Conservation (phyloP, 2,888 invertebrate genomes). For the Drosophila neonasuta region DNA sequence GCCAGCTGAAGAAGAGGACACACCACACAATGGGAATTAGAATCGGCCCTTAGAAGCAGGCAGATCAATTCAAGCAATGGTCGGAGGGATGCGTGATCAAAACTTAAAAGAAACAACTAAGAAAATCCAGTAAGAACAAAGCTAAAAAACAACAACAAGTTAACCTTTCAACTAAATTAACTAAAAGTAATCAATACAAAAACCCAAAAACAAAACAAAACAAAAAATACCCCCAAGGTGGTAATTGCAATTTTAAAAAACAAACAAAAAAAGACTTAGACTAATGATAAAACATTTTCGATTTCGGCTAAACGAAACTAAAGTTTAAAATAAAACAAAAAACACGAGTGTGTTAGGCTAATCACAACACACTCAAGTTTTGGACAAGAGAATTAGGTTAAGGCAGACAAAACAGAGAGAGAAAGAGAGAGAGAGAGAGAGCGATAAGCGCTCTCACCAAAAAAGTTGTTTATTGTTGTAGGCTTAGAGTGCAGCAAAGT, state of each 20-base stretch:
- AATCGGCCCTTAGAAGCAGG: conserved; percentile 56
- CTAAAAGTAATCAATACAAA: conserved; percentile 41
- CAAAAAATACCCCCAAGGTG: conserved; percentile 24
- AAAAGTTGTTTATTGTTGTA: conserved; percentile 66
- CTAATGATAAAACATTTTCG: conserved; percentile 57
- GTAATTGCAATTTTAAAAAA: conserved; percentile 40
- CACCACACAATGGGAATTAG: conserved; percentile 45
- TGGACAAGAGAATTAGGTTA: no score
- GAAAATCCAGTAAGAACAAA: conserved; percentile 25
- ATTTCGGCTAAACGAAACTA: conserved; percentile 51
- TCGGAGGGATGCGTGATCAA: conserved; percentile 82
- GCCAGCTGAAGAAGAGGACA: conserved; percentile 14
- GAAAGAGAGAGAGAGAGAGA: conserved; percentile 1
- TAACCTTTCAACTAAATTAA: conserved; percentile 41
- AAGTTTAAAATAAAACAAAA: conserved; percentile 13
- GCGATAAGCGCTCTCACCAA: conserved; percentile 17
- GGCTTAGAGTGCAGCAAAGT: conserved; percentile 55
- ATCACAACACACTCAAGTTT: conserved; percentile 10
- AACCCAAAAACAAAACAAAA: conserved; percentile 21
- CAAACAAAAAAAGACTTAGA: conserved; percentile 44
- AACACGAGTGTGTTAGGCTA: conserved; percentile 12
- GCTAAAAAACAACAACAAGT: conserved; percentile 34
- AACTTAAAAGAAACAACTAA: conserved; percentile 43
- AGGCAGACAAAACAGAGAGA: neutral
- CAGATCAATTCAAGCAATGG: conserved; percentile 58